These are phyloP conservation scores for Tamias sibiricus DNA, from an alignment of 2,113 vertebrate species.

Conservation along the genomic window DNA sequence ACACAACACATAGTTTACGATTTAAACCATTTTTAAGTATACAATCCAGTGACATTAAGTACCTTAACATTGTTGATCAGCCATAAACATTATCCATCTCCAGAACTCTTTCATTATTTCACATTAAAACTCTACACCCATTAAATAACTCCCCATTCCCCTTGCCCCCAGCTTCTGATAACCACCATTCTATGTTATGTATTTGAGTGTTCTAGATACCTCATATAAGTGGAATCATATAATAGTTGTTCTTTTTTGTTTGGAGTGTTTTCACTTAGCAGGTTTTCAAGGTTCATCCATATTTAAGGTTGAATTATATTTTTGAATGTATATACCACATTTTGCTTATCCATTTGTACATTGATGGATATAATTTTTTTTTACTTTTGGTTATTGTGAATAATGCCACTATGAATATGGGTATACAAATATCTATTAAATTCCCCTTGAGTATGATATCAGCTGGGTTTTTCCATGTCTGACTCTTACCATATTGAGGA, in stretches of 20 bases:
- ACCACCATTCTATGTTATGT: background rate
- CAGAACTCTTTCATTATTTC: background rate
- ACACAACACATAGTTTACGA: no score
- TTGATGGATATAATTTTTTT: background rate
- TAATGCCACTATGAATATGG: background rate
- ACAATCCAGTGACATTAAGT: no score
- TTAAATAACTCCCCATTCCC: background rate
- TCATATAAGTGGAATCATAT: background rate
- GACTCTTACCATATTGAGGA: background rate
- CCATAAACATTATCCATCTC: background rate
- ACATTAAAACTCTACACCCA: no score
- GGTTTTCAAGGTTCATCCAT: no score
- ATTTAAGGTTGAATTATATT: no score
- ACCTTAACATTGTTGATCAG: background rate
- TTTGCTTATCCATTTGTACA: background rate
- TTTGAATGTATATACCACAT: background rate
- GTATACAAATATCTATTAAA: background rate
- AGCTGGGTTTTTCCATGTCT: background rate
- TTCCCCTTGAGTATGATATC: background rate
- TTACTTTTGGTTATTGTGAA: background rate
- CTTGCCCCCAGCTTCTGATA: no score
- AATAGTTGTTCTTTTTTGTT: background rate
- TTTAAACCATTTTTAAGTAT: no score
- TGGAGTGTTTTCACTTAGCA: no score
- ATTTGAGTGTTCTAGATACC: background rate